These are phyloP conservation scores for Orchesella cincta DNA, from an alignment of 1,140 invertebrate species.

Conservation along the genomic window DNA sequence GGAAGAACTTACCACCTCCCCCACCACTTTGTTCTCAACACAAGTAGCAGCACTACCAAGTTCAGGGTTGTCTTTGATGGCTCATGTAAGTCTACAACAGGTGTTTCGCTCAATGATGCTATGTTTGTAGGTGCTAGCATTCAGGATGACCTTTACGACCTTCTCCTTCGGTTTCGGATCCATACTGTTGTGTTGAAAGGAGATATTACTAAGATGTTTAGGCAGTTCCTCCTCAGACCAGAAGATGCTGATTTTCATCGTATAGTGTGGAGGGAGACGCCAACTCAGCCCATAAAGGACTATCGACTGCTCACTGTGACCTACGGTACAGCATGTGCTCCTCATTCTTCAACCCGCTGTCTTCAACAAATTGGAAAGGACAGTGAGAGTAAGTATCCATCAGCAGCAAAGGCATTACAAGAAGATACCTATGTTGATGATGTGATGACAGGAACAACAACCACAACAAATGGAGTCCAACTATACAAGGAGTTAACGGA, in stretches of 20 bases:
- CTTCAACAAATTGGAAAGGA: constrained; percentile 52
- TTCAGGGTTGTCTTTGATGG: constrained; percentile 52
- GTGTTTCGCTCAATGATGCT: constrained; percentile 51
- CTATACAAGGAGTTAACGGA: constrained; percentile 44
- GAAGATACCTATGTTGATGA: constrained; percentile 53
- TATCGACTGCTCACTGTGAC: constrained; percentile 53
- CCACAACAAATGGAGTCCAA: constrained; percentile 42
- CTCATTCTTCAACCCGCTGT: constrained; percentile 52
- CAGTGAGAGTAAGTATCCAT: constrained; percentile 47
- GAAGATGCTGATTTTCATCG: constrained; percentile 42
- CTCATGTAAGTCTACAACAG: constrained; percentile 33
- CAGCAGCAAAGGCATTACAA: constrained; percentile 35
- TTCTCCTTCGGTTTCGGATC: constrained; percentile 56
- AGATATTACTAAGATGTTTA: constrained; percentile 58
- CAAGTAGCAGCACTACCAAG: constrained; percentile 46
- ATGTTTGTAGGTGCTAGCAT: constrained; percentile 54
- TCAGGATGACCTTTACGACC: constrained; percentile 55
- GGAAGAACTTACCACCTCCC: constrained; percentile 47
- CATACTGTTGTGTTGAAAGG: constrained; percentile 54
- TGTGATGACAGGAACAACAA: constrained; percentile 46
- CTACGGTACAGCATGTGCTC: constrained; percentile 53
- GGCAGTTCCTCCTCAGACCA: constrained; percentile 39
- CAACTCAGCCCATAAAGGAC: constrained; percentile 31
- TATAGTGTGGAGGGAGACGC: constrained; percentile 47
- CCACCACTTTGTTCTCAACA: constrained; percentile 51